phyloP scores from a whole-genome alignment of 2,113 vertebrate species.

The Catagonus wagneri region DNA sequence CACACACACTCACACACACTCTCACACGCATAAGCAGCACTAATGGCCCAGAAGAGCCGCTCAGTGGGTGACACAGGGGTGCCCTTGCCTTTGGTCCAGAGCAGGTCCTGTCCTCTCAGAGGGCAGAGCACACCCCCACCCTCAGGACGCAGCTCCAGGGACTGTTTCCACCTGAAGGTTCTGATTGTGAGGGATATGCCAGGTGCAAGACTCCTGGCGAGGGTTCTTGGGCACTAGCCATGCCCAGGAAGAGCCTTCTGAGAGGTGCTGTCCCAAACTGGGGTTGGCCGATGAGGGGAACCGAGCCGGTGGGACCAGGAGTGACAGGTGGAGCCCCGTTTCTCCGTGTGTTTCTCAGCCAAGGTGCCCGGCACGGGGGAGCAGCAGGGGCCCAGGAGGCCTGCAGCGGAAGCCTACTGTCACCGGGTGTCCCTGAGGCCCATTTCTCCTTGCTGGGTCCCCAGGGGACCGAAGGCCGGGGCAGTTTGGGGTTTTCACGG shows the following conservation, averaged over 20 bases:
- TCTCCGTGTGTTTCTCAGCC: neutral
- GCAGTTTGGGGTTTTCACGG: accelerated
- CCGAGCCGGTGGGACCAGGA: slow-evolving; percentile 39
- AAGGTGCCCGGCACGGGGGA: neutral
- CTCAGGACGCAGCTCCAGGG: neutral
- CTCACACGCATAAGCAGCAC: too few species aligned
- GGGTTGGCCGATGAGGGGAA: neutral
- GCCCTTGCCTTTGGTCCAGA: neutral
- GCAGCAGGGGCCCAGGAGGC: neutral
- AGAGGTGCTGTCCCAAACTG: accelerated
- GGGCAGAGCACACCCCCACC: accelerated
- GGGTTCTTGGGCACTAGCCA: neutral
- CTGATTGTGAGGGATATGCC: neutral
- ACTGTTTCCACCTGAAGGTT: neutral
- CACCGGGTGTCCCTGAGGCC: neutral
- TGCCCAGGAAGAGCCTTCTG: neutral
- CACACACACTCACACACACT: neutral
- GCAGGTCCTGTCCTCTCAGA: neutral
- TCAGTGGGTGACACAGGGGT: neutral
- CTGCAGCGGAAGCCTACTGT: slow-evolving; percentile 49
- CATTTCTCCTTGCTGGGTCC: neutral
- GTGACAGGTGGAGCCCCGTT: neutral
- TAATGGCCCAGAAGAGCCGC: neutral
- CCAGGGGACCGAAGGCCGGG: accelerated
- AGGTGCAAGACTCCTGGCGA: neutral